Evolutionary conservation across 2,888 invertebrate species (phyloP).

Genomic region (Euzetes globulus): DNA sequence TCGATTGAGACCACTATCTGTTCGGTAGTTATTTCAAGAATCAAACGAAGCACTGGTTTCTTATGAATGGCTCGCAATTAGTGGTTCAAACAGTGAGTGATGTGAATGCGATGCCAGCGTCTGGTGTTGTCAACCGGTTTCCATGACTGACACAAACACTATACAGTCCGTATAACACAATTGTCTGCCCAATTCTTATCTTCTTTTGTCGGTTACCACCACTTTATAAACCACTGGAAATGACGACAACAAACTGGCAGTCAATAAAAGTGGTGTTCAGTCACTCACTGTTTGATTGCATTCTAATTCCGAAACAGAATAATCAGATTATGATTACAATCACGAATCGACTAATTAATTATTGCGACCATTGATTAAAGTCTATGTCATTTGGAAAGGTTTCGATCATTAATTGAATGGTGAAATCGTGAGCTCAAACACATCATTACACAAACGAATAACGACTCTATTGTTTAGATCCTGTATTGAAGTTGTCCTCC

Average conservation of each 20-base stretch:
- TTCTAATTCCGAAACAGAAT: neutral
- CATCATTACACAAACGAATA: neutral
- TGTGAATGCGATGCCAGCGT: neutral
- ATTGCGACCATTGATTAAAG: neutral
- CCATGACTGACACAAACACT: neutral
- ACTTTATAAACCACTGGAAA: neutral
- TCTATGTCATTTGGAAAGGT: neutral
- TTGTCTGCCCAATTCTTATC: neutral
- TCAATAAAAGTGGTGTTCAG: neutral
- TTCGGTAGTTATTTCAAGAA: conserved; percentile 5
- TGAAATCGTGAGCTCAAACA: neutral
- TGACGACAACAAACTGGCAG: neutral
- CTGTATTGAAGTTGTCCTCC: no score
- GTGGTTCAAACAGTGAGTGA: conserved; percentile 6
- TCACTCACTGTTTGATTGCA: neutral
- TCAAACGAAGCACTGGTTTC: conserved; percentile 46
- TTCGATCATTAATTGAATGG: neutral
- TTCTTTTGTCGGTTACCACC: neutral
- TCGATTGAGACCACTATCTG: neutral
- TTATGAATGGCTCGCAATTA: conserved; percentile 96
- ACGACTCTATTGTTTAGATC: neutral
- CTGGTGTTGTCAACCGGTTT: conserved; percentile 2
- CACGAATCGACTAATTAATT: conserved; percentile 11
- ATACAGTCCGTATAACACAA: neutral
- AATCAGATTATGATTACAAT: neutral